A percentile compares a stretch with the other conserved stretches of the same genome.
Evolutionary conservation across 2,888 invertebrate species (phyloP).

Genomic region (Tryphoninae sp.): DNA sequence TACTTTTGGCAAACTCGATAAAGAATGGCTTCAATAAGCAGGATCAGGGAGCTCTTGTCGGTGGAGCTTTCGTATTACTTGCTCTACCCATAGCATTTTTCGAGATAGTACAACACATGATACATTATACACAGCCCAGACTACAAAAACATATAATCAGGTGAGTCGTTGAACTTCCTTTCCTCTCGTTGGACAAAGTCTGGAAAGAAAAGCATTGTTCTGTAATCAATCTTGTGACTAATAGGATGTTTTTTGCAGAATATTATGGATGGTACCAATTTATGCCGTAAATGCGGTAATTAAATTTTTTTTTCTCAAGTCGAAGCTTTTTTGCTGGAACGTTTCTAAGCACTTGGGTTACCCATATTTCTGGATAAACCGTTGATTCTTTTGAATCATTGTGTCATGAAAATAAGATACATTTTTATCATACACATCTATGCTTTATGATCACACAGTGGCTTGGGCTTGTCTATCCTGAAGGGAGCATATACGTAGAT

Average conservation of each 20-base stretch:
- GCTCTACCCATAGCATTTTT: conserved; percentile 96
- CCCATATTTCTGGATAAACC: neutral
- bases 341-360: neutral
- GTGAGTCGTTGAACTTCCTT: conserved; percentile 79
- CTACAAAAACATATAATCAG: conserved; percentile 97
- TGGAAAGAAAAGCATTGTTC: conserved; percentile 36
- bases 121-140: conserved; percentile 95
- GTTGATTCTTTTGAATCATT: neutral
- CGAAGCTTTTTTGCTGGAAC: no score
- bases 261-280: conserved; percentile 99
- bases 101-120: conserved; percentile 97
- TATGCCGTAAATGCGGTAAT: conserved; percentile 96
- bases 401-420: neutral
- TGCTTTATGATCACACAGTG: conserved; percentile 83
- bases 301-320: conserved; percentile 67
- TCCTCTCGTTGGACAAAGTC: conserved; percentile 2
- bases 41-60: conserved; percentile 92
- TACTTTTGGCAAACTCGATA: conserved; percentile 91
- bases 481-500: conserved; percentile 95
- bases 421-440: conserved; percentile 18
- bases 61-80: conserved; percentile 94
- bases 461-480: conserved; percentile 93
- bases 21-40: conserved; percentile 90
- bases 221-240: conserved; percentile 51
- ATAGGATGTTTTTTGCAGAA: conserved; percentile 83